A percentile compares a stretch with the other conserved stretches of the same genome.
Evolutionary conservation across 2,888 invertebrate genomes (phyloP).

Genomic region (Hymenopus coronatus): DNA sequence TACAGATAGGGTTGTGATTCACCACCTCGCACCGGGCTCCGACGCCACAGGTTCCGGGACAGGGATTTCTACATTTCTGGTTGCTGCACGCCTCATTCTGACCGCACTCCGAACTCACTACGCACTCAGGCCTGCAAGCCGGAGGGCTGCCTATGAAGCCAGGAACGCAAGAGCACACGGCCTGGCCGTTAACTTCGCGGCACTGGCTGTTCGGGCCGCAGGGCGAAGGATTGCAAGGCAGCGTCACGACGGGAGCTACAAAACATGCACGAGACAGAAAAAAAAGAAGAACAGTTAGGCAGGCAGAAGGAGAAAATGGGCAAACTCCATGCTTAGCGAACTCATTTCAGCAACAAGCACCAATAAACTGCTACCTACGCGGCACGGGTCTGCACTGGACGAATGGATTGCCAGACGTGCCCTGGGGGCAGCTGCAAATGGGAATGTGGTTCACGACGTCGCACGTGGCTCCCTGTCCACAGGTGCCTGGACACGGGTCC

Average conservation of each 20-base stretch:
- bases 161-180: conserved; percentile 51
- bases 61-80: conserved; percentile 54
- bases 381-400: conserved; percentile 54
- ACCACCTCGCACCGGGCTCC: conserved; percentile 69
- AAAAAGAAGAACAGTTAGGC: conserved; percentile 23
- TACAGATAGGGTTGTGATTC: conserved; percentile 76
- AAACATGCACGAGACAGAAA: conserved; percentile 1
- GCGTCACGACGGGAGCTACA: conserved; percentile 56
- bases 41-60: conserved; percentile 57
- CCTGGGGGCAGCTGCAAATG: conserved; percentile 59
- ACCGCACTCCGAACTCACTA: conserved; percentile 53
- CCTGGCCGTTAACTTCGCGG: conserved; percentile 49
- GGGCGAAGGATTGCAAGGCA: conserved; percentile 62
- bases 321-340: not conserved
- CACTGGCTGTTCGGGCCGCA: conserved; percentile 54
- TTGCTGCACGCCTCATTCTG: conserved; percentile 53
- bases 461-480: conserved; percentile 67
- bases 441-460: conserved; percentile 70
- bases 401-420: conserved; percentile 68
- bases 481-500: conserved; percentile 69
- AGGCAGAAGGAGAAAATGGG: conserved; percentile 1
- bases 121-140: conserved; percentile 52
- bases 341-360: not conserved
- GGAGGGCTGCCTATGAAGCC: conserved; percentile 53
- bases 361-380: conserved; percentile 27